These are phyloP conservation scores for Pammene fasciana DNA, from an alignment of 2,888 invertebrate species.

Conservation along the genomic window DNA sequence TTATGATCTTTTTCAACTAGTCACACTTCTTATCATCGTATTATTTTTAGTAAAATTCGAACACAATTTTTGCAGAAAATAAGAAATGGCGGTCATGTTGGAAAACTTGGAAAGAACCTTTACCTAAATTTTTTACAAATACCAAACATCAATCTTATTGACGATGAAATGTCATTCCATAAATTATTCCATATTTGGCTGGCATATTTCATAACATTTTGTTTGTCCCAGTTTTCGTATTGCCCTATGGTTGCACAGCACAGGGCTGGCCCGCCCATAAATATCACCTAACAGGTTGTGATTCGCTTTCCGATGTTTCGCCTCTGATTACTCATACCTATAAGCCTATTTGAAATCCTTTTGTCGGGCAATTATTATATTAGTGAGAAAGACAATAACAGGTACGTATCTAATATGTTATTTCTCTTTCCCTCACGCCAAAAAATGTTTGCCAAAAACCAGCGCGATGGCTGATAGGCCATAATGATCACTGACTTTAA, in stretches of 20 bases:
- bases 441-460: too few relatives aligned
- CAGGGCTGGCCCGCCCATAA: conserved; percentile 1
- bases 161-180: conserved; percentile 22
- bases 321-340: too few relatives aligned
- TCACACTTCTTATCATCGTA: too few relatives aligned
- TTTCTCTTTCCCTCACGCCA: too few relatives aligned
- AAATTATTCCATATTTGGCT: conserved; percentile 9
- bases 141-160: conserved; percentile 20
- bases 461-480: too few relatives aligned
- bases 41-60: not conserved
- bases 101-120: not conserved
- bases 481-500: too few relatives aligned
- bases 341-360: too few relatives aligned
- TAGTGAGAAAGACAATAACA: too few relatives aligned
- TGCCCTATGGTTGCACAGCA: conserved; percentile 1
- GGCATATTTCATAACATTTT: conserved; percentile 6
- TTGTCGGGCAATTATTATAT: too few relatives aligned
- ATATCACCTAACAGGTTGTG: conserved; percentile 21
- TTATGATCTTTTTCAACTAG: too few relatives aligned
- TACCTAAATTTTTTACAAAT: conserved; percentile 18
- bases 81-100: conserved; percentile 1
- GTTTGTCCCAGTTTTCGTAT: conserved; percentile 7
- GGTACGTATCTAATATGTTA: too few relatives aligned
- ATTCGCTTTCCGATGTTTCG: not conserved
- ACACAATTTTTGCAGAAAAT: conserved; percentile 2